Base-by-base conservation (phyloP, 2,888 invertebrate genomes). In the Anthrax anthrax region DNA sequence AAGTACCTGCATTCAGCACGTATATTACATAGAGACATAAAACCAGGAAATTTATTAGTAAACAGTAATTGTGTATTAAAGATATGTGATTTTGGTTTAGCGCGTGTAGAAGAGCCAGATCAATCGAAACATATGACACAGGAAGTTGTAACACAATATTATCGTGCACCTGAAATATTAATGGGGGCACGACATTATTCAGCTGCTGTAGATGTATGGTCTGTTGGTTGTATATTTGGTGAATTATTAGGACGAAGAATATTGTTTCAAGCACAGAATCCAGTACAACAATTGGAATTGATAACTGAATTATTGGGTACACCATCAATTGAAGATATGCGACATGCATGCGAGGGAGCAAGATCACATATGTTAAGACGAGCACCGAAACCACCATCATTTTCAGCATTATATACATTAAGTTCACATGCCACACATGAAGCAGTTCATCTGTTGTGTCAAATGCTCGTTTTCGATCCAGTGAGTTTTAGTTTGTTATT, bases 121-220 rank as follows among this genome's bases (percentile, higher is more conserved):
- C 81, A 84, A 60, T 80, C 80, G 60, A 86, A 88, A 69, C 85
- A 89, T 69, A 97, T 98, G 97, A 98, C 98, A 34, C 97, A 97
- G 71, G 98, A 98, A 72, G 98, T 98, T 52, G 98, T 98, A 51
- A 98, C 98, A 55, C 98, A 98, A 74, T 98, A 98, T 73, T 98
- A 98, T 72, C 81, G 98, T 54, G 95, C 97, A 18, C 98, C 98
- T 1, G 98, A 98, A 73, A 91, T 98, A 59, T 75, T 98, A 50
- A 97, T 98, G 96, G 98, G 98, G 29, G 94, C 97, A 29, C 84
- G 88, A 58, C 94, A 96, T 66, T 98, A 98, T 72, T 85, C 90
- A 9, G 87, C 88, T 12, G 91, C 95, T 5, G 92, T 98, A 40
- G 98, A 98, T 67, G 91, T 98, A 46, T 98, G 98, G 98, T 94